A percentile compares a stretch with the other conserved stretches of the same genome.
Conservation (phyloP, 2,888 invertebrate species). For the Ichneumoninae sp. region DNA sequence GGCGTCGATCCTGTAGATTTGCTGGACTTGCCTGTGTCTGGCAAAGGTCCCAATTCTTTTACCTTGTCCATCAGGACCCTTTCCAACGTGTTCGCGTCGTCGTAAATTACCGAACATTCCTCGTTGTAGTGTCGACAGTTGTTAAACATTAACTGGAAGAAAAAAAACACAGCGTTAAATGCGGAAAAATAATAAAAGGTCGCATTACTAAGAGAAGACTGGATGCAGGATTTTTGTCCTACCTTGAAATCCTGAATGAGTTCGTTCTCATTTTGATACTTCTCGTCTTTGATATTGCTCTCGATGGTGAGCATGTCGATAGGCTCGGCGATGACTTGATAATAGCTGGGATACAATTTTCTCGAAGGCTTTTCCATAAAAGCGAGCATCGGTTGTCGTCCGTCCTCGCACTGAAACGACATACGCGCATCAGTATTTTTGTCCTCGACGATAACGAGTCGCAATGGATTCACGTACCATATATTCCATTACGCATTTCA, state of each 20-base stretch:
- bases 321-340: slow-evolving; percentile 96
- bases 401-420: slow-evolving; percentile 88
- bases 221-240: slow-evolving; percentile 42
- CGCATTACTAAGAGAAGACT: no score
- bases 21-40: slow-evolving; percentile 79
- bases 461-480: slow-evolving; percentile 84
- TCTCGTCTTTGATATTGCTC: slow-evolving; percentile 92
- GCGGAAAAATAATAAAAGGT: neutral
- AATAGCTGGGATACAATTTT: slow-evolving; percentile 97
- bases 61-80: slow-evolving; percentile 93
- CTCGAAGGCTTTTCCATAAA: slow-evolving; percentile 99
- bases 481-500: slow-evolving; percentile 90
- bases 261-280: slow-evolving; percentile 87
- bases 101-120: slow-evolving; percentile 97
- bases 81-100: slow-evolving; percentile 96
- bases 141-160: slow-evolving; percentile 96
- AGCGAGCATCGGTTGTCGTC: slow-evolving; percentile 93
- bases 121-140: slow-evolving; percentile 99
- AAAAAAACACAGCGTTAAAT: neutral
- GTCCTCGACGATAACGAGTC: slow-evolving; percentile 21
- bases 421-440: slow-evolving; percentile 53
- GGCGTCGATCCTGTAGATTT: slow-evolving; percentile 81
- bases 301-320: slow-evolving; percentile 98
- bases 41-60: slow-evolving; percentile 89
- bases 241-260: slow-evolving; percentile 87